Conservation (phyloP, 92 coral and sea anemone genomes). For the Metridium senile region DNA sequence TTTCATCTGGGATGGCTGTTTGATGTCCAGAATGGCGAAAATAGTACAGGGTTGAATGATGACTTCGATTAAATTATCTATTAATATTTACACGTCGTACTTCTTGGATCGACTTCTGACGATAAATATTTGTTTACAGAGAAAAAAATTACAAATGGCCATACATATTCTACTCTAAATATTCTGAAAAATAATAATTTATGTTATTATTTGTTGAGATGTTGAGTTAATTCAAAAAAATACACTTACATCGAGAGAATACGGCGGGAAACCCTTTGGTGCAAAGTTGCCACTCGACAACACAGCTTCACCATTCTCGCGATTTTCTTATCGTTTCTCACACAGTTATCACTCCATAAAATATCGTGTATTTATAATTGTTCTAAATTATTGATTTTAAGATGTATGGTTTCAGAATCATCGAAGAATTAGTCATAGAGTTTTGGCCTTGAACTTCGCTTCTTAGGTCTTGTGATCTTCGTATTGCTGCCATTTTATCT, state of each 20-base stretch:
- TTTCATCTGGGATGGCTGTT: background rate
- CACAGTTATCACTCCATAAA: background rate
- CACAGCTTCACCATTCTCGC: background rate
- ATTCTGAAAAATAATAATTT: background rate
- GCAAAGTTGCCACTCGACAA: background rate
- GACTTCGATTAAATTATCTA: conserved; percentile 16
- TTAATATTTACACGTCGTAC: conserved; percentile 80
- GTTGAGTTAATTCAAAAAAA: background rate
- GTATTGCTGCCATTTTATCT: background rate
- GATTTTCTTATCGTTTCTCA: background rate
- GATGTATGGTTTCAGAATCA: background rate
- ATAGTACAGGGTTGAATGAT: conserved; percentile 5
- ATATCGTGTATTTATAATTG: background rate
- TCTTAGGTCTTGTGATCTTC: background rate
- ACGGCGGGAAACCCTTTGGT: conserved; percentile 8
- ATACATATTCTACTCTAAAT: background rate
- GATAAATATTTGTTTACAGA: conserved; percentile 61
- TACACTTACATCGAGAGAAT: background rate
- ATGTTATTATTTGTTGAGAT: background rate
- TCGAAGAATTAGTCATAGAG: background rate
- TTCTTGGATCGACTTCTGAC: conserved; percentile 53
- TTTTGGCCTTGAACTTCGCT: conserved; percentile 14
- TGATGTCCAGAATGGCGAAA: conserved; percentile 21
- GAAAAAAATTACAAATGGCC: conserved; percentile 13
- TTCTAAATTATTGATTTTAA: background rate